These are phyloP conservation scores for Tachina lurida DNA, from an alignment of 2,888 invertebrate genomes.

Conservation along the genomic window DNA sequence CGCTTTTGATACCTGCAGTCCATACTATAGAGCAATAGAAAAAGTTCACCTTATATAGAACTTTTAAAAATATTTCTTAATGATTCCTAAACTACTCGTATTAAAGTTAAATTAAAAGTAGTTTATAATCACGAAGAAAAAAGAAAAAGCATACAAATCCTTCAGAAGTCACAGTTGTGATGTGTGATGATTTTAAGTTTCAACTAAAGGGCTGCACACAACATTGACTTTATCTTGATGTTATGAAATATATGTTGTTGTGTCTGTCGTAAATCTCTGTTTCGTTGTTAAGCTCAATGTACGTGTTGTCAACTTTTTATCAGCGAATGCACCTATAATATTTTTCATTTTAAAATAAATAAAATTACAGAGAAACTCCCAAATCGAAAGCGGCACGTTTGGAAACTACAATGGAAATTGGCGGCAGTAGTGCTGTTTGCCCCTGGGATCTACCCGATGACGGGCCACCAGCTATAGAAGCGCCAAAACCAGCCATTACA, in stretches of 20 bases:
- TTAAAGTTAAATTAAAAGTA: no score
- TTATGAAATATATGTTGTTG: constrained; percentile 53
- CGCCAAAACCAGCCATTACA: constrained; percentile 57
- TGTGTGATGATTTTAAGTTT: not conserved
- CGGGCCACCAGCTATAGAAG: constrained; percentile 58
- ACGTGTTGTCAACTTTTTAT: no score
- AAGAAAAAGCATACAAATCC: not conserved
- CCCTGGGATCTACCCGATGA: constrained; percentile 81
- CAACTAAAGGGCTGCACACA: not conserved
- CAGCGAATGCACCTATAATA: no score
- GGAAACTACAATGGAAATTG: constrained; percentile 78
- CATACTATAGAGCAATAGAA: no score
- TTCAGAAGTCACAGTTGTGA: constrained; percentile 1
- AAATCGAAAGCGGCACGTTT: constrained; percentile 77
- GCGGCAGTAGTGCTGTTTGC: constrained; percentile 79
- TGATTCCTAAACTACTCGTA: no score
- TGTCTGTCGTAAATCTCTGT: constrained; percentile 31
- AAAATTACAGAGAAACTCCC: constrained; percentile 77
- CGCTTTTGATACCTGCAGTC: no score
- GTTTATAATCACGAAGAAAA: not conserved
- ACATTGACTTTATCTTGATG: constrained; percentile 25
- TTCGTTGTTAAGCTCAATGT: constrained; percentile 20
- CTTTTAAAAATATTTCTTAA: no score
- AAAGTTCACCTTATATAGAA: no score
- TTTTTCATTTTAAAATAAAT: no score